phyloP scores from a whole-genome alignment of 2,113 vertebrate species.

The Oryzias woworae region DNA sequence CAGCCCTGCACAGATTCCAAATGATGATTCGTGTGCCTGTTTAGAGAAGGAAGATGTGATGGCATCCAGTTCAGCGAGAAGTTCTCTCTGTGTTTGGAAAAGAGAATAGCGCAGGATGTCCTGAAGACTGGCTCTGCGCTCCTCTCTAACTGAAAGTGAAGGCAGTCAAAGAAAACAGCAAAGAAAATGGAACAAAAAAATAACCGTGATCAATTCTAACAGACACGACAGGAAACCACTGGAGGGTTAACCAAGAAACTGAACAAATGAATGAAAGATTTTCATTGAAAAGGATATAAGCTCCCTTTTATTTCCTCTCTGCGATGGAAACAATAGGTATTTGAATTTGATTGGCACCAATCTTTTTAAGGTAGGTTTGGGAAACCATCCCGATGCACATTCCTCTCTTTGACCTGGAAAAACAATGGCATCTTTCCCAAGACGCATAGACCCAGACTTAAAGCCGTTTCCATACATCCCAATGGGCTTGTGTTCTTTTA shows the following conservation, averaged over 20 bases:
- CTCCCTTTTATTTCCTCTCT: slow-evolving; percentile 34
- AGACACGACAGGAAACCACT: neutral
- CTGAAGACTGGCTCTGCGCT: slow-evolving; percentile 80
- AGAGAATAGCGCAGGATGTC: slow-evolving; percentile 87
- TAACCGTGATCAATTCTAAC: too few relatives aligned
- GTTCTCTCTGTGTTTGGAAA: slow-evolving; percentile 79
- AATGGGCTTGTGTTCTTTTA: slow-evolving; percentile 84
- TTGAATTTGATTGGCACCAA: slow-evolving; percentile 83
- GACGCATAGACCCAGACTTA: slow-evolving; percentile 97
- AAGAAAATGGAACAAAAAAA: neutral
- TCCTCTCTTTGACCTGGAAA: slow-evolving; percentile 83
- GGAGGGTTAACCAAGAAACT: neutral
- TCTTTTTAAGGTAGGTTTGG: slow-evolving; percentile 86
- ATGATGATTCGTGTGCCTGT: slow-evolving; percentile 94
- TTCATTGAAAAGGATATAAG: slow-evolving; percentile 84
- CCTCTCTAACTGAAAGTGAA: slow-evolving; percentile 72
- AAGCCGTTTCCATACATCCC: slow-evolving; percentile 97
- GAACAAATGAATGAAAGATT: neutral
- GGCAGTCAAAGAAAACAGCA: slow-evolving; percentile 75
- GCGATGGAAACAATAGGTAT: slow-evolving; percentile 84
- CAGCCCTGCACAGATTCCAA: slow-evolving; percentile 91
- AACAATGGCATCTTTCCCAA: slow-evolving; percentile 93
- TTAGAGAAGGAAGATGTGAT: slow-evolving; percentile 61
- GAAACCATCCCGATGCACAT: slow-evolving; percentile 93
- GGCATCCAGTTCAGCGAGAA: slow-evolving; percentile 82